Evolutionary conservation across 2,797 vertebrate species (phyloP).

Genomic region (Gorsachius magnificus): DNA sequence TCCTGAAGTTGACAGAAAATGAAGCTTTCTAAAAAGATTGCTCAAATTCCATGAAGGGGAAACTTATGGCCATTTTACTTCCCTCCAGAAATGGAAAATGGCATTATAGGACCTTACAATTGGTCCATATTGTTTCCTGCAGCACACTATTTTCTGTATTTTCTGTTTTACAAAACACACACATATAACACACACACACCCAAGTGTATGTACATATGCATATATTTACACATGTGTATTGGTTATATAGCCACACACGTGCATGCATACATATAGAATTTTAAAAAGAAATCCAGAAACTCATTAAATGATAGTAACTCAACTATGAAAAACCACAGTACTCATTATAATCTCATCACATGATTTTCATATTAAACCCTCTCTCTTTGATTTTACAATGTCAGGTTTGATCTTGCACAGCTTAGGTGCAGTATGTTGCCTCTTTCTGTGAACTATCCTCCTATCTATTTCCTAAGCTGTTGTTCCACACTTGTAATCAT

Average conservation of each 20-base stretch:
- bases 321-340: neutral
- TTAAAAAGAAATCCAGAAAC: neutral
- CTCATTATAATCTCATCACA: neutral
- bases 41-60: neutral
- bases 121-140: neutral
- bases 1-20: neutral
- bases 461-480: conserved; percentile 59
- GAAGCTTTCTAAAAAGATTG: neutral
- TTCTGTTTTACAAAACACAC: neutral
- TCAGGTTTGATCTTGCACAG: conserved; percentile 43
- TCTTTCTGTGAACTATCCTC: conserved; percentile 30
- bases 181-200: neutral
- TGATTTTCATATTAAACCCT: neutral
- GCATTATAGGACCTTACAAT: neutral
- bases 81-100: neutral
- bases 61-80: neutral
- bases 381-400: conserved; percentile 14
- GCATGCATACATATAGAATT: neutral
- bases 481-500: conserved; percentile 60
- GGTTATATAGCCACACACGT: neutral
- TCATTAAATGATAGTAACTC: neutral
- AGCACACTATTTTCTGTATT: neutral
- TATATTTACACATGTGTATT: neutral
- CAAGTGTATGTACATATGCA: neutral
- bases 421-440: conserved; percentile 15